Conservation (phyloP, 2,113 vertebrate species). For the Lampris incognitus region DNA sequence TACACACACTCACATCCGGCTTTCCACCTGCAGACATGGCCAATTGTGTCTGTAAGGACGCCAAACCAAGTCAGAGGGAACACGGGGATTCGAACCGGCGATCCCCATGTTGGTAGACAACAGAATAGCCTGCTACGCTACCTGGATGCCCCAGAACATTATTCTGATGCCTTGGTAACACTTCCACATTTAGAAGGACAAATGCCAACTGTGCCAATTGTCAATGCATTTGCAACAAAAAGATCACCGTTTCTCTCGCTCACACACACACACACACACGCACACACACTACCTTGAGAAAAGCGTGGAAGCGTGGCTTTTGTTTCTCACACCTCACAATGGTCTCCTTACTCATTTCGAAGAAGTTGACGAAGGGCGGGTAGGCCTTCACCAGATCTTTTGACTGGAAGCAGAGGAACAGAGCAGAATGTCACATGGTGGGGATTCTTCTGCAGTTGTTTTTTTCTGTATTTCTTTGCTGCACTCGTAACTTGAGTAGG, state of each 20-base stretch:
- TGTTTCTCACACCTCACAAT: constrained; percentile 95
- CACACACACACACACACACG: constrained; percentile 1
- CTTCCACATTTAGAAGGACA: not conserved
- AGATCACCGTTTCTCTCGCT: not conserved
- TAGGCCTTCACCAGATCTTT: constrained; percentile 95
- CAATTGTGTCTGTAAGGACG: no score
- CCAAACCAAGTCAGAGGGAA: no score
- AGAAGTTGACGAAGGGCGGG: constrained; percentile 98
- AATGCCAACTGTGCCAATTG: not conserved
- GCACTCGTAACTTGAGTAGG: no score
- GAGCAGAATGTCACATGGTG: no score
- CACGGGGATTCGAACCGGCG: no score
- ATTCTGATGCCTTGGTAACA: not conserved
- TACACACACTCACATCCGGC: no score
- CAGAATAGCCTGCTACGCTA: no score
- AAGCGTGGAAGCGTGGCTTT: constrained; percentile 97
- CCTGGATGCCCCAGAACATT: not conserved
- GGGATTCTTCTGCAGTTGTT: no score
- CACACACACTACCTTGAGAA: constrained; percentile 88
- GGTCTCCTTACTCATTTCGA: constrained; percentile 99
- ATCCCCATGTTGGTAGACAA: no score
- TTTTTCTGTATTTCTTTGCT: no score
- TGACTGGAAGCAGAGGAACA: constrained; percentile 82
- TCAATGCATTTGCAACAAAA: not conserved
- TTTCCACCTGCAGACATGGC: no score